Evolutionary conservation across 2,113 vertebrate genomes (phyloP).

Genomic region (Perognathus longimembris): DNA sequence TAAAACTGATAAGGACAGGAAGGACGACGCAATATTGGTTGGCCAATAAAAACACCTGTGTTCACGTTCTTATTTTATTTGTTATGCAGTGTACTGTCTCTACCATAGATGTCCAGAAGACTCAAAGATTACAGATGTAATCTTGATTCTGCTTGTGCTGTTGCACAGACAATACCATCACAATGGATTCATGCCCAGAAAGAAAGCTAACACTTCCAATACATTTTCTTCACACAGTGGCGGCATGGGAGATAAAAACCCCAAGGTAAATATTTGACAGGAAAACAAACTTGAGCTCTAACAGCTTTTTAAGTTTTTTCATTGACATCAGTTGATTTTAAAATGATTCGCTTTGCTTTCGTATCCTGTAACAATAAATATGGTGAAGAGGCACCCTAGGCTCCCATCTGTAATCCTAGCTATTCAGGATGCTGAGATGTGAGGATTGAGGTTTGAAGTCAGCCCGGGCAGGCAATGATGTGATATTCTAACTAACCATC

Average conservation of each 20-base stretch:
- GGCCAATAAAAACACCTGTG: slow-evolving; percentile 63
- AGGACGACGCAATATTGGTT: slow-evolving; percentile 25
- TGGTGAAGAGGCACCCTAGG: too few species aligned
- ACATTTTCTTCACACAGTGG: neutral
- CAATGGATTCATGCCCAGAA: neutral
- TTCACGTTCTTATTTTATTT: slow-evolving; percentile 42
- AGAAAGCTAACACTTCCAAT: neutral
- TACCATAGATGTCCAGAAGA: neutral
- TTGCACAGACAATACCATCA: neutral
- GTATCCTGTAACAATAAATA: neutral
- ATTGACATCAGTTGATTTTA: slow-evolving; percentile 9
- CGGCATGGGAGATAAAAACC: neutral
- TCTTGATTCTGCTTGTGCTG: neutral
- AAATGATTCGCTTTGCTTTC: slow-evolving; percentile 9
- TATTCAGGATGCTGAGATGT: too few species aligned
- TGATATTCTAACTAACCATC: too few species aligned
- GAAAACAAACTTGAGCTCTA: slow-evolving; percentile 15
- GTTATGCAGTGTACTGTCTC: neutral
- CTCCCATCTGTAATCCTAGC: too few species aligned
- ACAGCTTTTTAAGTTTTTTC: neutral
- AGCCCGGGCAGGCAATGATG: too few species aligned
- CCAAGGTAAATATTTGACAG: neutral
- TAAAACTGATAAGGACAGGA: slow-evolving; percentile 14
- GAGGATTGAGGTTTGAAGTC: too few species aligned
- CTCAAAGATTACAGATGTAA: neutral